Base-by-base conservation (phyloP, 2,797 vertebrate species). In the Macropodus opercularis region DNA sequence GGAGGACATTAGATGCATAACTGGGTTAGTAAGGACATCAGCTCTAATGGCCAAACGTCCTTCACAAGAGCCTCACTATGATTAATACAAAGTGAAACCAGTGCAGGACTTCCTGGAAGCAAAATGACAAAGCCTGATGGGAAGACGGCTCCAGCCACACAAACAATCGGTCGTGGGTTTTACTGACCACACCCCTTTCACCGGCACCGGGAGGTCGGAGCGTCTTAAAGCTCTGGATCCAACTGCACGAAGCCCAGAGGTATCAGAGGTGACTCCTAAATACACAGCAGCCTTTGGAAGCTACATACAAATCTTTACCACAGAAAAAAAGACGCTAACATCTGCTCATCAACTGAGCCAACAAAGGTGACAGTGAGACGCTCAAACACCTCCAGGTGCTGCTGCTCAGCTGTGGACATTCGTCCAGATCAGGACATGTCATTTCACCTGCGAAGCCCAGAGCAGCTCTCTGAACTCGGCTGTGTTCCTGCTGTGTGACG, bases 21-120 rank as follows among this genome's bases (percentile, higher is more conserved):
- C 90, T 94, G 94, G 95, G 96, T 97, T 97, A 98, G 96, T 95
- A 94, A 96, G 95, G 95, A 96, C 95, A 95, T 97, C 95, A 93
- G 93, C 96, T 95, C 94, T 95, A 96, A 97, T 95, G 94, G 94
- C 18, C 56, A 70, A 93, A 95, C 92, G 95, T 94, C 95, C 95
- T 97, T 98, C 94, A 95, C 92, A 91, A 92, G 90, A 94, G 93
- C 85, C 65, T 27, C 38, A 23, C 70, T 18, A 4, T 77, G 72
- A 87, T 81, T 72, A 71, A 83, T 80, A 67, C 50, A 38, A 40
- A 78, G 63, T 46, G 56, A 79, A 40, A 31, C 47, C 46, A 41
- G 50, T 55, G 68, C 1, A 35, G 56, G 50, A 18, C 62, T 81
- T 85, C 79, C 76, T 72, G 78, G 81, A 80, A 85, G 50, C 40